Evolutionary conservation across 2,797 vertebrate genomes (phyloP), one percentile per base, ranked within the genome.

Genomic region (Tangara arthus): DNA sequence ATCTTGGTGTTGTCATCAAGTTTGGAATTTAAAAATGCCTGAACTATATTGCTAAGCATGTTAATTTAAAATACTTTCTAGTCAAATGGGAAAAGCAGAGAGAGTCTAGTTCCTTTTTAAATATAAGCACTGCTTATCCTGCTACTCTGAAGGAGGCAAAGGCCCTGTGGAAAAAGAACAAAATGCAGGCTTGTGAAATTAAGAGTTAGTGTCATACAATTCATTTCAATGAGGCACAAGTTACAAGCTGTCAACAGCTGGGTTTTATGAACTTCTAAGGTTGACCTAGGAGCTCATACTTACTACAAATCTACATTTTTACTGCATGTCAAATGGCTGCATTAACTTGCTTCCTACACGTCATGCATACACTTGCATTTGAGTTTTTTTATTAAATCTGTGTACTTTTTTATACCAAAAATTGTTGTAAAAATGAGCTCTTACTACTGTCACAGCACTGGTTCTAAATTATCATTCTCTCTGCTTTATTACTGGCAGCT

Each of bases 321-420:
- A 86, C 26, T 75, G 26, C 32, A 52, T 0, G 0, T 21, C 60
- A 88, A 86, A 59, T 7, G 34, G 4, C n/a, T 61, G 19, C 12
- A 39, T 59, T 53, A 42, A 32, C 20, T 55, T 72, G 13, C 17
- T 63, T 88, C 44, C n/a, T 63, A 21, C 22, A 34, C 1, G 0
- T n/a, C 63, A 37, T 56, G 15, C n/a, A 52, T 23, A 41, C 2
- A 1, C 23, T 56, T 14, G 10, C 6, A 21, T 66, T 70, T 34
- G 24, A 11, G 1, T 3, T 34, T 18, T 37, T 49, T 34, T 57
- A 42, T 23, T 14, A 22, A 61, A 86, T 15, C 34, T 60, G 11
- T 15, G 10, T 32, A 53, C 4, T 4, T 37, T 69, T 83, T 42
- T 28, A 53, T 4, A n/a, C 4, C 8, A 4, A 47, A 28, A 77